phyloP scores from a whole-genome alignment of 2,113 vertebrate species.

The Danio rerio region DNA sequence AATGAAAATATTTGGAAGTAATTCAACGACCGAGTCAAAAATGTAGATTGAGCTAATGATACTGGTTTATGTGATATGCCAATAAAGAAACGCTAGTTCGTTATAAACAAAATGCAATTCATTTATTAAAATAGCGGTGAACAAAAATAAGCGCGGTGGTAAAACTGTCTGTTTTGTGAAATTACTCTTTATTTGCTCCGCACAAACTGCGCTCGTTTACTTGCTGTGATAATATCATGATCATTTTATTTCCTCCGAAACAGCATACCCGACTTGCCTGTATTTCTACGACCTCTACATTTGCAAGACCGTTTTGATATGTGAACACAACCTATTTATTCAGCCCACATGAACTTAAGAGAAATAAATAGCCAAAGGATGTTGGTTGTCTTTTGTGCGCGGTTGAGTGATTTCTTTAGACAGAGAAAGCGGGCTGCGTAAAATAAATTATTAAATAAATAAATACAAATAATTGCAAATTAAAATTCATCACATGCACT shows the following conservation, averaged over 20 bases:
- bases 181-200: too few species aligned
- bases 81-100: not conserved
- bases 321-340: slow-evolving; percentile 21
- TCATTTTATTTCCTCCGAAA: not conserved
- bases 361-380: slow-evolving; percentile 2
- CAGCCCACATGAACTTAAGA: not conserved
- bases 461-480: not conserved
- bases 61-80: not conserved
- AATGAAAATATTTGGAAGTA: too few species aligned
- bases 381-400: not conserved
- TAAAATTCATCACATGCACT: not conserved
- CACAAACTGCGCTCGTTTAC: too few species aligned
- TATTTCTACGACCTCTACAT: not conserved
- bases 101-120: not conserved
- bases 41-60: not conserved
- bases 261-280: slow-evolving; percentile 6
- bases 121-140: not conserved
- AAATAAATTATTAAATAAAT: not conserved
- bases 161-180: not conserved
- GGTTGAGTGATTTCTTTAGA: not conserved
- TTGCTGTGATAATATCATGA: not conserved
- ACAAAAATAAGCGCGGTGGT: not conserved
- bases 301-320: not conserved
- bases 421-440: not conserved
- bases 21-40: too few species aligned